These are phyloP conservation scores for Neolamprologus fasciatus DNA, from an alignment of 2,113 vertebrate genomes.

Conservation along the genomic window DNA sequence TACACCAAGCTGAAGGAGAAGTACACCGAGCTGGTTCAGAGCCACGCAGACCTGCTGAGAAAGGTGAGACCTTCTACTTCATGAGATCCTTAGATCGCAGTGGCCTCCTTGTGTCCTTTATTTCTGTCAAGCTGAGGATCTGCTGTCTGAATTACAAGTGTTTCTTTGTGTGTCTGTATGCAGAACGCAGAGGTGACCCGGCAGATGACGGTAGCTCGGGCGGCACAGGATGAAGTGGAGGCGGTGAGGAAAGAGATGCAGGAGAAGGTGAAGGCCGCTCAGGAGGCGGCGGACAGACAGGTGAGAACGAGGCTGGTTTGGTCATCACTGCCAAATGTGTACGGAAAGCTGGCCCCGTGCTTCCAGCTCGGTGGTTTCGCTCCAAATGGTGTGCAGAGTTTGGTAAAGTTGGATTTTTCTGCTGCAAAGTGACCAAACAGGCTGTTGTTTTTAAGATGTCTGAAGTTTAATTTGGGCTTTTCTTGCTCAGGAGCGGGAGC, in stretches of 20 bases:
- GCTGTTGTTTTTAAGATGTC: not conserved
- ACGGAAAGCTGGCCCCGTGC: not conserved
- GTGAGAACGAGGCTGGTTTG: constrained; percentile 50
- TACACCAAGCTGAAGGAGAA: constrained; percentile 97
- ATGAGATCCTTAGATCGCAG: not conserved
- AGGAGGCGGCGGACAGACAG: constrained; percentile 80
- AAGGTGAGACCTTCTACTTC: constrained; percentile 72
- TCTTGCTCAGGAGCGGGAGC: constrained; percentile 76
- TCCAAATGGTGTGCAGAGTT: not conserved
- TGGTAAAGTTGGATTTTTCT: not conserved
- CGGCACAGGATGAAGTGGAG: constrained; percentile 85
- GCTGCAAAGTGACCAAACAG: not conserved
- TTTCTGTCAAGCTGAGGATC: not conserved
- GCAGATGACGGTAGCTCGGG: constrained; percentile 84
- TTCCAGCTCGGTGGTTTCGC: not conserved
- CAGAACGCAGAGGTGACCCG: constrained; percentile 96
- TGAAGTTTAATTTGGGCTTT: not conserved
- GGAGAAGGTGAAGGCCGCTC: constrained; percentile 80
- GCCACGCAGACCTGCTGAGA: constrained; percentile 88
- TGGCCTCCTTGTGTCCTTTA: not conserved
- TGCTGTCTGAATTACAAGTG: not conserved
- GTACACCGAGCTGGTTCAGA: constrained; percentile 93
- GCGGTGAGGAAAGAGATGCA: constrained; percentile 84
- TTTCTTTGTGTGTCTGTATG: not conserved
- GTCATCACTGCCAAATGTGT: not conserved